A percentile compares a stretch with the other conserved stretches of the same genome.
These are phyloP conservation scores for Eupsittula cactorum DNA, from an alignment of 2,113 vertebrate species.

Conservation along the genomic window DNA sequence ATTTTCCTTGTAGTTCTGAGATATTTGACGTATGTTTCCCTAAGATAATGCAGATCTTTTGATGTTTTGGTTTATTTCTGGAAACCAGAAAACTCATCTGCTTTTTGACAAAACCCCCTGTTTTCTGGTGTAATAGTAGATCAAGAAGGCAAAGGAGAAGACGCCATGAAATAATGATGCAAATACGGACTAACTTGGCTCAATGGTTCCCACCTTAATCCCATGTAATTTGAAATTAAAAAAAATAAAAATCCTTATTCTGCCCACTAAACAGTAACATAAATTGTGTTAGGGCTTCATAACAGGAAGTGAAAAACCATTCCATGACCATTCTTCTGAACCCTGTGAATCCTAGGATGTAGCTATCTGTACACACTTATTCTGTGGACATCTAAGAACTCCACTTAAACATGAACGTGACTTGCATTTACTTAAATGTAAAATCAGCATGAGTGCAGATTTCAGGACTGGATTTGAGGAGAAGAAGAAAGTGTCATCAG, in stretches of 20 bases:
- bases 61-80: not conserved
- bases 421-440: not conserved
- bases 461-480: not conserved
- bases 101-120: not conserved
- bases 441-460: not conserved
- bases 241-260: not conserved
- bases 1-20: not conserved
- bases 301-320: not conserved
- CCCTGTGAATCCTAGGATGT: too few relatives aligned
- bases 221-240: not conserved
- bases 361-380: not conserved
- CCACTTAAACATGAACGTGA: accelerated
- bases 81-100: not conserved
- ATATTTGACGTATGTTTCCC: not conserved
- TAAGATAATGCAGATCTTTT: not conserved
- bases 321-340: not conserved
- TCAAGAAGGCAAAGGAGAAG: not conserved
- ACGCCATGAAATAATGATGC: not conserved
- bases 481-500: not conserved
- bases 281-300: not conserved
- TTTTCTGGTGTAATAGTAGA: not conserved
- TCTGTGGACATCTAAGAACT: not conserved
- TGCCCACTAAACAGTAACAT: not conserved
- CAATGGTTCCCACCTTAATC: not conserved
- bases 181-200: not conserved